These are phyloP conservation scores for Serrognathus titanus DNA, from an alignment of 2,888 invertebrate genomes.

Conservation along the genomic window DNA sequence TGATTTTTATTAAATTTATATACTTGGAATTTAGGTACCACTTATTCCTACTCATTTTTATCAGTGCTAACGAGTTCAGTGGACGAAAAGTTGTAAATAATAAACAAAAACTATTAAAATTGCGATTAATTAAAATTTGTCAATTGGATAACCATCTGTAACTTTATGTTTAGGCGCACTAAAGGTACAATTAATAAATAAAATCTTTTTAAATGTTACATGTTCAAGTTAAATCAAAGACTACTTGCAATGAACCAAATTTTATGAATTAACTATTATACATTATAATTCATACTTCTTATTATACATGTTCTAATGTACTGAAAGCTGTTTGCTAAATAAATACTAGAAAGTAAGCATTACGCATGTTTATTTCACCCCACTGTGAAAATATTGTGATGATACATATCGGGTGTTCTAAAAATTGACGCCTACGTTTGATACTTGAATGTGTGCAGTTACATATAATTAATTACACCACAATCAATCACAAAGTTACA, in stretches of 20 bases:
- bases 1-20: no score
- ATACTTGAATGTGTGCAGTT: no score
- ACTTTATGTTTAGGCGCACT: no score
- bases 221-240: no score
- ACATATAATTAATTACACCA: no score
- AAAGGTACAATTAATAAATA: no score
- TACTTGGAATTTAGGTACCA: not conserved
- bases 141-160: no score
- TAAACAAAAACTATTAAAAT: slow-evolving; percentile 1
- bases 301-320: slow-evolving; percentile 17
- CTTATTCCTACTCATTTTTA: not conserved
- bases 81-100: not conserved
- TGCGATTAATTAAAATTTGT: slow-evolving; percentile 9
- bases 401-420: no score
- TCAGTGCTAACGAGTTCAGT: not conserved
- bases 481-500: no score
- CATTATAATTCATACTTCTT: slow-evolving; percentile 3
- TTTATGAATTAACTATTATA: slow-evolving; percentile 5
- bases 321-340: slow-evolving; percentile 7
- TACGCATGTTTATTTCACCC: not conserved
- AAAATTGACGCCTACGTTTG: no score
- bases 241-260: not conserved
- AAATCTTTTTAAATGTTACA: no score
- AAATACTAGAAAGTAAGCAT: not conserved
- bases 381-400: no score